These are phyloP conservation scores for Myanophis thanlyinensis DNA, from an alignment of 2,113 vertebrate genomes.

Conservation along the genomic window DNA sequence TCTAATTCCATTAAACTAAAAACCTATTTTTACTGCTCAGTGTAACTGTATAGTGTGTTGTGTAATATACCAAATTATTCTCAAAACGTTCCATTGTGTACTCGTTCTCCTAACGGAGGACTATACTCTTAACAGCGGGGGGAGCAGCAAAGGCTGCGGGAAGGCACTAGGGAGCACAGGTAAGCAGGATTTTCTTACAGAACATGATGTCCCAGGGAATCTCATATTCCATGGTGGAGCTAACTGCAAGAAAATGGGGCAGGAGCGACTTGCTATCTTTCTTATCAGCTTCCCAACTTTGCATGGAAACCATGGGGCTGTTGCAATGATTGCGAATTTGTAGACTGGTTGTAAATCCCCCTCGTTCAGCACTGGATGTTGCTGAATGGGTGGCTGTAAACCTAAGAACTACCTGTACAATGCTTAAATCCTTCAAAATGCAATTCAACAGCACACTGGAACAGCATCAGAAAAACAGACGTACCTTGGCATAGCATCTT, in stretches of 20 bases:
- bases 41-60: too few species aligned
- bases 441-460: neutral
- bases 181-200: neutral
- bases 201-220: neutral
- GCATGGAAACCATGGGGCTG: neutral
- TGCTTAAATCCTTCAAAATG: neutral
- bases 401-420: neutral
- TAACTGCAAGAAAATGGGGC: neutral
- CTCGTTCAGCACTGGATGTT: neutral
- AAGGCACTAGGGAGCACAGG: neutral
- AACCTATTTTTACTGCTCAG: too few species aligned
- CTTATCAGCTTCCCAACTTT: neutral
- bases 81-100: too few species aligned
- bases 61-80: too few species aligned
- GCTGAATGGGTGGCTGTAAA: neutral
- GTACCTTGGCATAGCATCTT: slow-evolving; percentile 90
- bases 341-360: neutral
- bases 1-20: too few species aligned
- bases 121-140: too few species aligned
- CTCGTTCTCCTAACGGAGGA: too few species aligned
- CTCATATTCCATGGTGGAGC: neutral
- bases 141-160: rapidly evolving
- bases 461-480: neutral
- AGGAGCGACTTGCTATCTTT: neutral
- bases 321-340: neutral